Conservation (phyloP, 2,888 invertebrate genomes). For the Aspidapion aeneum region DNA sequence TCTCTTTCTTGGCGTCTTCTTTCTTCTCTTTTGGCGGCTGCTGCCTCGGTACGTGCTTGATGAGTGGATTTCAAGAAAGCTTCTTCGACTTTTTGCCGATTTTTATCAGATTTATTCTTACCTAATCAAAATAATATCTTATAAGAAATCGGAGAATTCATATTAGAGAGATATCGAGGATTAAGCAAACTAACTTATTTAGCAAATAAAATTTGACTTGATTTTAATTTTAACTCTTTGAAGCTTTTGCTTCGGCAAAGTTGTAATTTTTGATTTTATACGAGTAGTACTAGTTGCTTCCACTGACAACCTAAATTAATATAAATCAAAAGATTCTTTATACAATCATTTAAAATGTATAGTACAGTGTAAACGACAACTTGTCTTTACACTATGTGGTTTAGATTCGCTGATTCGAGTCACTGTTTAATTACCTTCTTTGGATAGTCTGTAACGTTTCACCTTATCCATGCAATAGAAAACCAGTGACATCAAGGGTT, state of each 20-base stretch:
- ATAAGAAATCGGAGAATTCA: conserved; percentile 11
- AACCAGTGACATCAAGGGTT: conserved; percentile 80
- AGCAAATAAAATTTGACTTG: background rate
- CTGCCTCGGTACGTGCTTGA: conserved; percentile 94
- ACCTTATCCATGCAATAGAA: conserved; percentile 93
- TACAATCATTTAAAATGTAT: too few species aligned
- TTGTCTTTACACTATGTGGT: too few species aligned
- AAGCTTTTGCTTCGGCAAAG: too few species aligned
- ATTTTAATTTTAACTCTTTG: too few species aligned
- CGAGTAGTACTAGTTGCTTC: too few species aligned
- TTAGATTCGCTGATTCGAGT: too few species aligned
- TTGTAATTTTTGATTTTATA: too few species aligned
- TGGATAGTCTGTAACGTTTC: conserved; percentile 79
- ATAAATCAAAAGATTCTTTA: too few species aligned
- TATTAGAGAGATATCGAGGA: conserved; percentile 5
- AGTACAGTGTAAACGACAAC: too few species aligned
- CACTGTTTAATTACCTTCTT: conserved; percentile 82
- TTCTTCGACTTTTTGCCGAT: conserved; percentile 90
- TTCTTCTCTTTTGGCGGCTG: conserved; percentile 90
- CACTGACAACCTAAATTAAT: too few species aligned
- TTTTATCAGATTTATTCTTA: conserved; percentile 89
- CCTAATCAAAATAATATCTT: too few species aligned
- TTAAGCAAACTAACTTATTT: conserved; percentile 4
- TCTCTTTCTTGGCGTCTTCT: conserved; percentile 93
- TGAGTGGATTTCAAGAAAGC: conserved; percentile 93